Conservation (phyloP, 2,888 invertebrate species). For the Acrobasis repandana region DNA sequence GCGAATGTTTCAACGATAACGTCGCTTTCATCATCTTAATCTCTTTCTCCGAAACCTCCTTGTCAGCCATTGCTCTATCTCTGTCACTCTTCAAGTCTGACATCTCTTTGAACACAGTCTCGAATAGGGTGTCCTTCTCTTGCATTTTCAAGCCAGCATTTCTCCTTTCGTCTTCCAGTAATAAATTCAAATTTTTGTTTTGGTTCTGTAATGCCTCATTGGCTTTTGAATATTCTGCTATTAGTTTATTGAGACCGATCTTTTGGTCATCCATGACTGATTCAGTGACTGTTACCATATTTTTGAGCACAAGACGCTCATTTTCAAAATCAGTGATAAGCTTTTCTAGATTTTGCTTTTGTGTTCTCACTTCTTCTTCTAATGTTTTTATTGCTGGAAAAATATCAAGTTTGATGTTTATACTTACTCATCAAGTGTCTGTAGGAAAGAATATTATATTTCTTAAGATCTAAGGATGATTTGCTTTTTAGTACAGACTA, state of each 20-base stretch:
- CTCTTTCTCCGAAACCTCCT: slow-evolving; percentile 34
- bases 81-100: slow-evolving; percentile 36
- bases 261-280: slow-evolving; percentile 66
- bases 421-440: too few relatives aligned
- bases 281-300: slow-evolving; percentile 65
- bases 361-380: slow-evolving; percentile 51
- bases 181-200: slow-evolving; percentile 38
- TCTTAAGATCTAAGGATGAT: too few relatives aligned
- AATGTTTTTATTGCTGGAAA: slow-evolving; percentile 51
- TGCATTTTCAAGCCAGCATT: slow-evolving; percentile 37
- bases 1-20: slow-evolving; percentile 29
- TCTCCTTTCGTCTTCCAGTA: slow-evolving; percentile 35
- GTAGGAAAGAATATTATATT: too few relatives aligned
- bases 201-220: slow-evolving; percentile 47
- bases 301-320: slow-evolving; percentile 57
- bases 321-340: slow-evolving; percentile 59
- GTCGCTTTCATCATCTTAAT: slow-evolving; percentile 33
- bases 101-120: slow-evolving; percentile 39
- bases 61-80: slow-evolving; percentile 28
- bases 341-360: slow-evolving; percentile 54
- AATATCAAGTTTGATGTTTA: slow-evolving; percentile 17
- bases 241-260: slow-evolving; percentile 44
- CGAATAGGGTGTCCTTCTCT: slow-evolving; percentile 41
- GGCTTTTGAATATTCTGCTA: slow-evolving; percentile 45
- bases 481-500: too few relatives aligned